These are phyloP conservation scores for Sisyra nigra DNA, from an alignment of 2,888 invertebrate genomes.

Conservation along the genomic window DNA sequence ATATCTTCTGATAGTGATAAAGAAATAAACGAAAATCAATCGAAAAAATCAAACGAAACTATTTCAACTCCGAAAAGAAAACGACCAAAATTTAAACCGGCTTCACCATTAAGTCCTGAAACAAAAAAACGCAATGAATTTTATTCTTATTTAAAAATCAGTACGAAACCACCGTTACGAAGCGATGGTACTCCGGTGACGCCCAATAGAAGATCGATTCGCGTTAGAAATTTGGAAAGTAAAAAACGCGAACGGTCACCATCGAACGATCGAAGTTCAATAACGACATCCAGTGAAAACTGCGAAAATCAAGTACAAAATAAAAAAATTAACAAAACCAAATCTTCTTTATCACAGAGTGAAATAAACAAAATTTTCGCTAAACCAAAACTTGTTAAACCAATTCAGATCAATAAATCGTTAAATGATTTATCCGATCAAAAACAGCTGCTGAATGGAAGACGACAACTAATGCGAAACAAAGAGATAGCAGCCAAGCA, in stretches of 20 bases:
- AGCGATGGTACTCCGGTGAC: slow-evolving; percentile 17
- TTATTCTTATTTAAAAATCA: slow-evolving; percentile 24
- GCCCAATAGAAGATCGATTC: slow-evolving; percentile 21
- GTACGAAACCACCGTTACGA: slow-evolving; percentile 20
- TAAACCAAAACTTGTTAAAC: slow-evolving; percentile 2
- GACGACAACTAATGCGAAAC: too few relatives aligned
- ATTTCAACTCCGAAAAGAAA: slow-evolving; percentile 1
- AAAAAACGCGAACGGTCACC: slow-evolving; percentile 3
- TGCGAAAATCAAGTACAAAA: background rate
- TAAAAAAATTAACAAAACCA: background rate
- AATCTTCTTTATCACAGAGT: too few relatives aligned
- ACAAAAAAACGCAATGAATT: slow-evolving; percentile 23
- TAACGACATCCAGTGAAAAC: background rate
- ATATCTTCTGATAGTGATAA: slow-evolving; percentile 1
- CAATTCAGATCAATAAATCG: too few relatives aligned
- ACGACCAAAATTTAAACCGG: slow-evolving; percentile 1
- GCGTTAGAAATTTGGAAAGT: slow-evolving; percentile 19
- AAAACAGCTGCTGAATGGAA: too few relatives aligned
- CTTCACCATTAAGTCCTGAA: slow-evolving; percentile 20
- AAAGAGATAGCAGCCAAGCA: too few relatives aligned
- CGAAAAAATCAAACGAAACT: too few relatives aligned
- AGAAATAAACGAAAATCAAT: slow-evolving; percentile 1
- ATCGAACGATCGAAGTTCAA: background rate
- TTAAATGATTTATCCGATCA: too few relatives aligned
- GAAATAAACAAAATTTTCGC: slow-evolving; percentile 3